phyloP scores from a whole-genome alignment of 2,113 vertebrate species.

The Onychostoma macrolepis region DNA sequence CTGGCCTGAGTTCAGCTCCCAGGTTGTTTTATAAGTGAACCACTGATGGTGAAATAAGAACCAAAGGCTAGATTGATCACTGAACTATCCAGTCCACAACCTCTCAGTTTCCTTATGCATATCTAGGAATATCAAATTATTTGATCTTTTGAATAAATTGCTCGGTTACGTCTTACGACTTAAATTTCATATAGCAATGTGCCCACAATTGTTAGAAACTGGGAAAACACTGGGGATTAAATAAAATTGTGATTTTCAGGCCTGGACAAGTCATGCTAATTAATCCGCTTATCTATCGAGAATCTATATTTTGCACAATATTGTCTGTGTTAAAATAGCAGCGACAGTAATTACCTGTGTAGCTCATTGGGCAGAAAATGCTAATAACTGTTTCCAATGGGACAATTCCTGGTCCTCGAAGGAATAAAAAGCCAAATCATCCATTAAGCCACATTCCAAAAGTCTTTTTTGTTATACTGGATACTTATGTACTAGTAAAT shows the following conservation, averaged over 20 bases:
- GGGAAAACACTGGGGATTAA: not conserved
- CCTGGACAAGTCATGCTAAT: not conserved
- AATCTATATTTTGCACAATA: not conserved
- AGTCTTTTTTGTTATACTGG: not conserved
- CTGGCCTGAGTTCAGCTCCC: not conserved
- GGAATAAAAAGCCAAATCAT: too few species aligned
- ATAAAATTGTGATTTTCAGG: not conserved
- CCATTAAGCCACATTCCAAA: not conserved
- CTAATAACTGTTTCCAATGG: not conserved
- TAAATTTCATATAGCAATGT: not conserved
- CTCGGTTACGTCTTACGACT: too few species aligned
- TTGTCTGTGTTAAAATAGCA: not conserved
- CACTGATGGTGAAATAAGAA: conserved; percentile 12
- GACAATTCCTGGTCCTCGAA: too few species aligned
- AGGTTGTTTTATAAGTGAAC: not conserved
- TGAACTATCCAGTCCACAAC: not conserved
- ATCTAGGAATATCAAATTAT: not conserved
- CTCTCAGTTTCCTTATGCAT: too few species aligned
- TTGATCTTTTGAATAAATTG: not conserved
- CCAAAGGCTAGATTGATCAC: not conserved
- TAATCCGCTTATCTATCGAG: not conserved
- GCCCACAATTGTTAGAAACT: not conserved
- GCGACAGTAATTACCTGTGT: too few species aligned
- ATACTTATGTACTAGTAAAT: not conserved
- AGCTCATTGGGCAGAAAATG: too few species aligned